Percentiles rank a stretch among this genome's conserved stretches.
These are phyloP conservation scores for Siniperca chuatsi DNA, from an alignment of 2,113 vertebrate species.

Conservation along the genomic window DNA sequence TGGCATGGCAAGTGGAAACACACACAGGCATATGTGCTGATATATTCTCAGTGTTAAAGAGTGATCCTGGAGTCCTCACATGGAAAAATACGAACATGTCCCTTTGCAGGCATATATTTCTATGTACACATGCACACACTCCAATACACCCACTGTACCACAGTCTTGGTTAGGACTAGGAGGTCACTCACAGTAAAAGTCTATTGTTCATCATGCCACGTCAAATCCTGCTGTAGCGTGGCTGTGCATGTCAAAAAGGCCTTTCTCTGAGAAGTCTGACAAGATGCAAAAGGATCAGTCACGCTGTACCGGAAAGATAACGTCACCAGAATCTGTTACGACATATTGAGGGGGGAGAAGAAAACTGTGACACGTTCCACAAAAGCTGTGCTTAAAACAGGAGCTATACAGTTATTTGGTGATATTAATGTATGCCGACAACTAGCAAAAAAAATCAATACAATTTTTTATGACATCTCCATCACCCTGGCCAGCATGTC, in stretches of 20 bases:
- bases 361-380: constrained; percentile 43
- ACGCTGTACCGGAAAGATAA: constrained; percentile 74
- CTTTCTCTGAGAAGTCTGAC: constrained; percentile 66
- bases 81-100: background rate
- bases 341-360: constrained; percentile 56
- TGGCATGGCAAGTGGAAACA: background rate
- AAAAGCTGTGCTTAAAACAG: constrained; percentile 61
- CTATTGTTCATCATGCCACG: constrained; percentile 46
- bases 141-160: background rate
- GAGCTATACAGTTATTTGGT: constrained; percentile 62
- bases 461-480: constrained; percentile 67
- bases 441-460: constrained; percentile 66
- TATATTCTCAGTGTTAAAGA: background rate
- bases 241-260: constrained; percentile 70
- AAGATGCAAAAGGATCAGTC: constrained; percentile 79
- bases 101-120: background rate
- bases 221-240: constrained; percentile 62
- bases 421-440: constrained; percentile 77
- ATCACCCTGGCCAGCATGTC: constrained; percentile 49
- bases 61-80: background rate
- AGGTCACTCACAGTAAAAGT: constrained; percentile 57
- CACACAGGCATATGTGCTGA: background rate
- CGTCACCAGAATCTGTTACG: constrained; percentile 73
- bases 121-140: background rate
- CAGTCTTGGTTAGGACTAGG: constrained; percentile 40